Conservation (phyloP, 2,113 vertebrate genomes). For the Coracopsis vasa region DNA sequence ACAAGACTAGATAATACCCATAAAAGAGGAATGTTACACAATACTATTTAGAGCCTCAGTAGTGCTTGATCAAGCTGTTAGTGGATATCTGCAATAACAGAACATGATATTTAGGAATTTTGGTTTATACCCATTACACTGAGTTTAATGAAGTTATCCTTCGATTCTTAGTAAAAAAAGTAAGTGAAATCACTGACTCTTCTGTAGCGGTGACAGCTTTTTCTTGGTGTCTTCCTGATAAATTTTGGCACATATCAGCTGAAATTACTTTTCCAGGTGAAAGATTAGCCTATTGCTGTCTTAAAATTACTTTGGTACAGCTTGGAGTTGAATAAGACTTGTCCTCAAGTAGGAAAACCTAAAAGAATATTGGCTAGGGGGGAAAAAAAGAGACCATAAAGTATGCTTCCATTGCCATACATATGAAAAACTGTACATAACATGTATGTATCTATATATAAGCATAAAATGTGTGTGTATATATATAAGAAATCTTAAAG, state of each 20-base stretch:
- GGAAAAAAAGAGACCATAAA: not conserved
- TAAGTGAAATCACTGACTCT: not conserved
- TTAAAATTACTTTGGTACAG: not conserved
- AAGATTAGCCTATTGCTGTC: not conserved
- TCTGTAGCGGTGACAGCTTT: not conserved
- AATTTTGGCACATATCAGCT: not conserved
- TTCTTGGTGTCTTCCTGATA: not conserved
- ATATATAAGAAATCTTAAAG: not conserved
- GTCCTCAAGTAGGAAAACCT: not conserved
- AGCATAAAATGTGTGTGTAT: not conserved
- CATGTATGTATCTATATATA: not conserved
- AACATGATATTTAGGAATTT: not conserved
- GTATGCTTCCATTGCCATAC: not conserved
- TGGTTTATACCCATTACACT: not conserved
- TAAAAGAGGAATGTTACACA: not conserved
- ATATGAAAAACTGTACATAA: not conserved
- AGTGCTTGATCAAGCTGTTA: not conserved
- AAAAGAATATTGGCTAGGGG: not conserved
- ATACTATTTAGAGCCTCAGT: not conserved
- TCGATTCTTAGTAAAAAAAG: not conserved
- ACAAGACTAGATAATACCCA: not conserved
- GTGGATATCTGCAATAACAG: not conserved
- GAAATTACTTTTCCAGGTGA: not conserved
- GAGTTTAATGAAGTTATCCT: not conserved
- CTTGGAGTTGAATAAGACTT: not conserved